phyloP scores from a whole-genome alignment of 2,888 invertebrate genomes.

The Drosophila leonis region DNA sequence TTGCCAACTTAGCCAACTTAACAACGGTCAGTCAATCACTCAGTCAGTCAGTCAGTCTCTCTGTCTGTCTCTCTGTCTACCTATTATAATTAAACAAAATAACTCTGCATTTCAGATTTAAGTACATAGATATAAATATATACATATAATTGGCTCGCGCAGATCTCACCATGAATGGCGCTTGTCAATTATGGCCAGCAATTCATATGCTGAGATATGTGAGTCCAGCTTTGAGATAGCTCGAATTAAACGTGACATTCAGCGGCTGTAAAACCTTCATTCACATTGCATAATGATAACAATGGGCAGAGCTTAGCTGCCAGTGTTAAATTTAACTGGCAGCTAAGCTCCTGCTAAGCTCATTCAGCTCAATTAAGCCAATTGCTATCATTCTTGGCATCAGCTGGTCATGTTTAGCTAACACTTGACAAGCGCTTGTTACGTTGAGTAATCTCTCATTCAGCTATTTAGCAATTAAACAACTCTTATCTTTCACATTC shows the following conservation, averaged over 20 bases:
- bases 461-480: background rate
- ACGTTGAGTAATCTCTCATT: background rate
- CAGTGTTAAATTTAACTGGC: background rate
- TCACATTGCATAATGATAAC: constrained; percentile 10
- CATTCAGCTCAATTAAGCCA: background rate
- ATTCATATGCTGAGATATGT: background rate
- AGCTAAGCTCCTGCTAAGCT: background rate
- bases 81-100: constrained; percentile 22
- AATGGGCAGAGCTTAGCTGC: background rate
- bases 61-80: constrained; percentile 1
- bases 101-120: constrained; percentile 6
- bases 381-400: constrained; percentile 1
- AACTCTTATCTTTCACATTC: background rate
- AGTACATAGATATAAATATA: background rate
- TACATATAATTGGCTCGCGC: constrained; percentile 13
- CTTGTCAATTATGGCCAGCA: constrained; percentile 20
- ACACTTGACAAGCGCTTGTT: background rate
- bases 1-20: constrained; percentile 15
- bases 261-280: constrained; percentile 3
- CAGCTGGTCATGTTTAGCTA: background rate
- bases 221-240: constrained; percentile 4
- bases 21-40: background rate
- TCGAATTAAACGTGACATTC: constrained; percentile 17
- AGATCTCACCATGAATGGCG: constrained; percentile 33
- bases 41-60: background rate